These are phyloP conservation scores for Alectoris magna DNA, from an alignment of 2,797 vertebrate genomes.

Conservation along the genomic window DNA sequence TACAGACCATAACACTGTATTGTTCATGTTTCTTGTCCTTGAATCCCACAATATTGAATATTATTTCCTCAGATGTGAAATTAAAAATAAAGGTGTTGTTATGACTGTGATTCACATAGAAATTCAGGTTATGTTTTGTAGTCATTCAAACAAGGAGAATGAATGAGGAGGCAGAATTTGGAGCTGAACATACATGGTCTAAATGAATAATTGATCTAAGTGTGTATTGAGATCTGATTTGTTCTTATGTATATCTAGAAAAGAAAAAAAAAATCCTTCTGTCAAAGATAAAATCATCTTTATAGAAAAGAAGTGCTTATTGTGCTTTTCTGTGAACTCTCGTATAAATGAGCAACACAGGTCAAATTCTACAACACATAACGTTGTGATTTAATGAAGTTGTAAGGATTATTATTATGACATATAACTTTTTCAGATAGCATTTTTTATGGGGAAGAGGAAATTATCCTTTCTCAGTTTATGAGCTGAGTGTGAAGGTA, in stretches of 20 bases:
- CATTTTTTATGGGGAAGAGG: background rate
- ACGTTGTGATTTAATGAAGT: background rate
- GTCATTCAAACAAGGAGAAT: background rate
- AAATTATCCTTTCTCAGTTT: background rate
- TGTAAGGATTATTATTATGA: background rate
- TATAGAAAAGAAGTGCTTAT: background rate
- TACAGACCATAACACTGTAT: background rate
- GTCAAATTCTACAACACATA: background rate
- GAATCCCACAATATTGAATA: background rate
- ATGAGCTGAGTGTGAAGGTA: background rate
- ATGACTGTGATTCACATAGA: background rate
- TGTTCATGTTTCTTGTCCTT: background rate
- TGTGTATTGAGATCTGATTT: background rate
- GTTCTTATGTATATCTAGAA: background rate
- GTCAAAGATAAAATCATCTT: background rate
- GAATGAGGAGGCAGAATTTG: background rate
- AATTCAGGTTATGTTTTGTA: background rate
- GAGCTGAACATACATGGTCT: background rate
- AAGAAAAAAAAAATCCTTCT: background rate
- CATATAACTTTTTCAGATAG: background rate
- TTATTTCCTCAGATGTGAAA: background rate
- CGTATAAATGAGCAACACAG: background rate
- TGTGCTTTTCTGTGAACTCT: background rate
- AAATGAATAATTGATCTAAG: background rate
- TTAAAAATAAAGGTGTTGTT: background rate